Conservation (phyloP, 2,797 vertebrate genomes). For the Botia kubotai region DNA sequence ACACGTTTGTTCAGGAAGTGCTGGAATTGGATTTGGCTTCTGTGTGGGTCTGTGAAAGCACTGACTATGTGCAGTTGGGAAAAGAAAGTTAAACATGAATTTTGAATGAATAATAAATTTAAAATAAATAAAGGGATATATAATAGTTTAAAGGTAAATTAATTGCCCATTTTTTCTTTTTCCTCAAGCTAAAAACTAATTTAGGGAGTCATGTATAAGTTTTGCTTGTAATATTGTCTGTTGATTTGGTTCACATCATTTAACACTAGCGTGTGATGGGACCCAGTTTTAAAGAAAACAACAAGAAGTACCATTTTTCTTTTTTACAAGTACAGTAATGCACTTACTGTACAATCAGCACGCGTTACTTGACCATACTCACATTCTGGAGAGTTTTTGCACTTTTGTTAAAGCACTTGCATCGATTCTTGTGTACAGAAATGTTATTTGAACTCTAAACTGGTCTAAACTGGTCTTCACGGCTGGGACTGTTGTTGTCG, state of each 20-base stretch:
- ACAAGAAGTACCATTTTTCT: background rate
- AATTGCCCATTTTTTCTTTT: background rate
- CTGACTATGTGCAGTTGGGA: background rate
- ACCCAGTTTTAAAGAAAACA: background rate
- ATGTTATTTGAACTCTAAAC: no score
- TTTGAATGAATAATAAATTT: background rate
- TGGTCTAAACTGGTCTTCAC: no score
- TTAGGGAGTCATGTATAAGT: no score
- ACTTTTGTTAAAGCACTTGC: no score
- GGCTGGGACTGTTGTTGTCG: no score
- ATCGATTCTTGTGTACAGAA: no score
- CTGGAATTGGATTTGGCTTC: no score
- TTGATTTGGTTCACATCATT: background rate
- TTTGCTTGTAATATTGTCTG: background rate
- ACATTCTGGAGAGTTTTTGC: no score
- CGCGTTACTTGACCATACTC: no score
- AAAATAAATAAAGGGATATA: no score
- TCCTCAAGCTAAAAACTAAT: background rate
- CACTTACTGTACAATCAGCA: background rate
- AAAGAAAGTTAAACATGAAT: slow-evolving; percentile 7
- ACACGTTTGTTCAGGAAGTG: background rate
- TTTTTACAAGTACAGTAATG: background rate
- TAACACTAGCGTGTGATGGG: background rate
- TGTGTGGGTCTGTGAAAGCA: no score
- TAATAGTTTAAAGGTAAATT: background rate